Evolutionary conservation across 2,113 vertebrate species (phyloP), one percentile per base, ranked within the genome.

Genomic region (Tyrannus savana): DNA sequence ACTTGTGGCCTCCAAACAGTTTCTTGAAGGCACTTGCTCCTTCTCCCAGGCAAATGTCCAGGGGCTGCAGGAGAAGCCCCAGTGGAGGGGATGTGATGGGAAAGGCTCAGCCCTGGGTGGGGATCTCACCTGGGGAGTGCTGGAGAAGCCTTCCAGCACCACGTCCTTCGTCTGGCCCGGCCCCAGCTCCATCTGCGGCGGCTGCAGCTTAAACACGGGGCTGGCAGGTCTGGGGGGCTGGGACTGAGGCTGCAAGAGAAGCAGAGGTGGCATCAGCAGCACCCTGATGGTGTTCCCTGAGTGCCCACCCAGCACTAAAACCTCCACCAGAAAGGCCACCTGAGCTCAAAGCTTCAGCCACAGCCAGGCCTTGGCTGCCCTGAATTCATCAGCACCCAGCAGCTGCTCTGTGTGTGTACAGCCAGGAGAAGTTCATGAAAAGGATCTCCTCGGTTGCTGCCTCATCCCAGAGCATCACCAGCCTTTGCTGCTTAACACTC

Each of bases 191-290:
- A 98, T 89, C 49, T 97, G 95, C 69, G 87, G 30, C 0, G 98
- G 99, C 10, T 44, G 87, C 69, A 99, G 95, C 73, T 93, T 98
- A 91, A 99, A 99, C 35, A 98, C 85, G 0, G 98, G 98, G 28
- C 27, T 56, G 15, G 49, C 46, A 35, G 72, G 30, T 49, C 62
- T 49, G 7, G 30, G 33, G 8, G 55, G 21, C 2, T 28, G 19
- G 13, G 82, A 33, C 84, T 89, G 59, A 98, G 95, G 84, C 99
- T 99, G 35, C 47, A 82, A 93, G 90, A 80, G 47, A 75, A 77
- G 71, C 19, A 83, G 28, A 89, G 46, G 62, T 6, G 35, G 80
- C 53, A 86, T 31, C 30, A 47, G 56, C 44, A 83, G 52, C 7
- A 6, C 19, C 44, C n/a, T 2, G 1, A 21, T 5, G 16, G 33